A percentile compares a stretch with the other conserved stretches of the same genome.
These are phyloP conservation scores for Hormiphora californensis DNA, from an alignment of 37 sponge, comb jelly and placozoan genomes.

Conservation along the genomic window DNA sequence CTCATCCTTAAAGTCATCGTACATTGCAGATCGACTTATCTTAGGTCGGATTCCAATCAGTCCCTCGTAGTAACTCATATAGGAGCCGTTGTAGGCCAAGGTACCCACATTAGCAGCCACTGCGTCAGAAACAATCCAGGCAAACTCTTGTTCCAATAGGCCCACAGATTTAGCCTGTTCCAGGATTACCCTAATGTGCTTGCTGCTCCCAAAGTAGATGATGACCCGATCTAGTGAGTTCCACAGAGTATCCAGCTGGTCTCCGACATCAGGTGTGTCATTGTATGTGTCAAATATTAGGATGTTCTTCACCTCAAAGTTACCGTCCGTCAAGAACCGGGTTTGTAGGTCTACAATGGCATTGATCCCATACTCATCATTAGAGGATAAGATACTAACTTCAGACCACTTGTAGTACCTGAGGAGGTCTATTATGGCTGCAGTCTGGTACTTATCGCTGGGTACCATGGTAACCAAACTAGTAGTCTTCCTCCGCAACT, in stretches of 20 bases:
- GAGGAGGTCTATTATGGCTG: background rate
- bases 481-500: no score
- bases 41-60: background rate
- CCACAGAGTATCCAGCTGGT: background rate
- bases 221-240: background rate
- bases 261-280: no score
- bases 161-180: background rate
- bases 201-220: background rate
- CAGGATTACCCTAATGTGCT: background rate
- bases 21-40: background rate
- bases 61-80: background rate
- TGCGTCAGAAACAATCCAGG: background rate
- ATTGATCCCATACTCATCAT: background rate
- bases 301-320: background rate
- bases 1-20: background rate
- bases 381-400: background rate
- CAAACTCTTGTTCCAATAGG: background rate
- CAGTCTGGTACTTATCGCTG: background rate
- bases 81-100: background rate
- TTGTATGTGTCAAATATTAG: background rate
- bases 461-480: no score
- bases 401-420: background rate
- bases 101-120: background rate
- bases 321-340: background rate
- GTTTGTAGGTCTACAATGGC: constrained; percentile 6